Evolutionary conservation across 37 sponge, comb jelly and placozoan species (phyloP).

Genomic region (Oscarella lobularis): DNA sequence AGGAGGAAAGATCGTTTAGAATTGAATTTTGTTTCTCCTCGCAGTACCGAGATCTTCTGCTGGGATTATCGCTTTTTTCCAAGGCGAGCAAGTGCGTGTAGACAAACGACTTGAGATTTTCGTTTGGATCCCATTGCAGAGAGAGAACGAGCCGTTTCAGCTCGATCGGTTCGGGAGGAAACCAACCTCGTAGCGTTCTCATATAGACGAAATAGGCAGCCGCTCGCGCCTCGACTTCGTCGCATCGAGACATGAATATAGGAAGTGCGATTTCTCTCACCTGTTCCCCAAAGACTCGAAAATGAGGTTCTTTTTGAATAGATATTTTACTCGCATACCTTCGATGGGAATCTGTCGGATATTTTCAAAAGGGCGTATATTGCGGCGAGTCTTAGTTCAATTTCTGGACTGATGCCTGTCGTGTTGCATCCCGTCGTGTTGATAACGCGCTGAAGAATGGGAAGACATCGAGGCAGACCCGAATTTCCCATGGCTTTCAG

Average conservation of each 20-base stretch:
- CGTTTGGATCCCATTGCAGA: not conserved
- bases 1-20: no score
- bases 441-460: not conserved
- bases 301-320: not conserved
- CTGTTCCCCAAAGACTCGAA: not conserved
- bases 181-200: not conserved
- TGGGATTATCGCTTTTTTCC: not conserved
- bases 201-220: not conserved
- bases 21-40: no score
- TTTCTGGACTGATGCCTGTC: not conserved
- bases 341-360: not conserved
- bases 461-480: not conserved
- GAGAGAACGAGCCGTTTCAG: not conserved
- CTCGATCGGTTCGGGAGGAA: not conserved
- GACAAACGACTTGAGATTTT: not conserved
- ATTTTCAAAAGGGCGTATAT: not conserved
- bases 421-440: not conserved
- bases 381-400: not conserved
- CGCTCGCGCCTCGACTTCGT: not conserved
- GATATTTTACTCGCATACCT: not conserved
- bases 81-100: not conserved
- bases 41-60: no score
- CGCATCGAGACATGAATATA: not conserved
- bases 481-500: not conserved
- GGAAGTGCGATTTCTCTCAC: not conserved